phyloP scores from a whole-genome alignment of 2,797 vertebrate genomes.

The Poecilia wingei region DNA sequence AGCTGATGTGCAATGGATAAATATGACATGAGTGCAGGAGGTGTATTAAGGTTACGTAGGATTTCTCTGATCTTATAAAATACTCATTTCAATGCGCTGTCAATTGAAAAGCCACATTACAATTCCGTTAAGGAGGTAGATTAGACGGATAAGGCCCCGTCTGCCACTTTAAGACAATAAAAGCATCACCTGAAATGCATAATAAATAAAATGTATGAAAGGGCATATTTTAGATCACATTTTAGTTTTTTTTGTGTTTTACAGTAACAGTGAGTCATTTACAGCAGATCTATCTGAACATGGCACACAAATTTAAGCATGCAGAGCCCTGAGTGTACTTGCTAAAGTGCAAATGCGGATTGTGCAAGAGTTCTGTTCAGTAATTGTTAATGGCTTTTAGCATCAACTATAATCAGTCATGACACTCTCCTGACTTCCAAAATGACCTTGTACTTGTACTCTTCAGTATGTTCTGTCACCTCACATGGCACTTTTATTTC shows the following conservation, averaged over 20 bases:
- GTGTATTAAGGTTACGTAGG: not conserved
- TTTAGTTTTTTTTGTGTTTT: not conserved
- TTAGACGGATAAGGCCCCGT: conserved; percentile 3
- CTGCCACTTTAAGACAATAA: conserved; percentile 7
- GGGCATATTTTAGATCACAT: not conserved
- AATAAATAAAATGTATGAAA: conserved; percentile 1
- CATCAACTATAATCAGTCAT: conserved; percentile 68
- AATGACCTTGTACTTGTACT: conserved; percentile 59
- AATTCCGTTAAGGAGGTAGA: conserved; percentile 3
- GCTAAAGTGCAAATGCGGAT: conserved; percentile 47
- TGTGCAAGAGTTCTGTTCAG: conserved; percentile 60
- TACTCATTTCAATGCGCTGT: not conserved
- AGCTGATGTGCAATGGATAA: not conserved
- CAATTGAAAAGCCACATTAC: not conserved
- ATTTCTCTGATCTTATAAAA: conserved; percentile 1
- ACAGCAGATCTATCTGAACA: conserved; percentile 8
- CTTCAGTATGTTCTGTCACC: conserved; percentile 20
- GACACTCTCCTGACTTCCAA: conserved; percentile 55
- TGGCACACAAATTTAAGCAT: conserved; percentile 28
- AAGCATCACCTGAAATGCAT: conserved; percentile 18
- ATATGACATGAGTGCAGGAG: not conserved
- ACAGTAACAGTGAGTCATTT: conserved; percentile 3
- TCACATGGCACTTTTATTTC: conserved; percentile 43
- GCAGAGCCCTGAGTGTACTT: conserved; percentile 18
- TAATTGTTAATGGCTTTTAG: conserved; percentile 77